A percentile compares a stretch with the other conserved stretches of the same genome.
phyloP scores from a whole-genome alignment of 2,797 vertebrate species.

The Chelon auratus region DNA sequence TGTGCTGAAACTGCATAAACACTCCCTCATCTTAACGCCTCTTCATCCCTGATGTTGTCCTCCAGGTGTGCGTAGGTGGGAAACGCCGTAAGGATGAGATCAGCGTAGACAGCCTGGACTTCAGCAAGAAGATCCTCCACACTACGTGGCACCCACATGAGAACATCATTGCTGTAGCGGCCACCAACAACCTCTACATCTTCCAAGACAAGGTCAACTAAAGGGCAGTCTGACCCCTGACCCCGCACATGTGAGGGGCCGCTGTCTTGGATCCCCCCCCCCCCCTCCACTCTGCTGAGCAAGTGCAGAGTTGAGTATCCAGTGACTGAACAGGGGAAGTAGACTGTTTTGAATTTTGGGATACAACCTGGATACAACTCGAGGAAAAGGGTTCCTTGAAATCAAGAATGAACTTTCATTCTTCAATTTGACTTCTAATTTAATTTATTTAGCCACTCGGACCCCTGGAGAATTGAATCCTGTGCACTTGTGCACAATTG shows the following conservation, averaged over 20 bases:
- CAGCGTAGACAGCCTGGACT: slow-evolving; percentile 99
- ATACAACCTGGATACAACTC: slow-evolving; percentile 38
- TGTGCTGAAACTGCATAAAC: neutral
- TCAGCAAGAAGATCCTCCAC: slow-evolving; percentile 99
- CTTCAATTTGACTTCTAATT: slow-evolving; percentile 68
- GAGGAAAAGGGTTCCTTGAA: slow-evolving; percentile 34
- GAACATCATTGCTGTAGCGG: slow-evolving; percentile 99
- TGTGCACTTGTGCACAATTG: slow-evolving; percentile 70
- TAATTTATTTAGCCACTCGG: slow-evolving; percentile 80
- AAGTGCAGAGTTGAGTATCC: slow-evolving; percentile 47
- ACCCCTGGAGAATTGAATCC: slow-evolving; percentile 60
- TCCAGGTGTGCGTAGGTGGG: slow-evolving; percentile 94
- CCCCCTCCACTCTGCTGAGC: slow-evolving; percentile 41
- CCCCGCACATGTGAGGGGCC: slow-evolving; percentile 30
- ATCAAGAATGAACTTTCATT: slow-evolving; percentile 61
- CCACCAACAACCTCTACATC: slow-evolving; percentile 99
- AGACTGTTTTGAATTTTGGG: slow-evolving; percentile 21
- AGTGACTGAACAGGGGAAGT: slow-evolving; percentile 40
- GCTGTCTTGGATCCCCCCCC: slow-evolving; percentile 42
- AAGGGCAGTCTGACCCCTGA: slow-evolving; percentile 67
- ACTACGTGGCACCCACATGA: slow-evolving; percentile 99
- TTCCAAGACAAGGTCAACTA: slow-evolving; percentile 99
- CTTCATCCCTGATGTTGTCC: slow-evolving; percentile 17
- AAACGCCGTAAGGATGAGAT: slow-evolving; percentile 99
- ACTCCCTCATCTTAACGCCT: neutral